Conservation (phyloP, 1,140 invertebrate genomes). For the Meloidogyne hapla region DNA sequence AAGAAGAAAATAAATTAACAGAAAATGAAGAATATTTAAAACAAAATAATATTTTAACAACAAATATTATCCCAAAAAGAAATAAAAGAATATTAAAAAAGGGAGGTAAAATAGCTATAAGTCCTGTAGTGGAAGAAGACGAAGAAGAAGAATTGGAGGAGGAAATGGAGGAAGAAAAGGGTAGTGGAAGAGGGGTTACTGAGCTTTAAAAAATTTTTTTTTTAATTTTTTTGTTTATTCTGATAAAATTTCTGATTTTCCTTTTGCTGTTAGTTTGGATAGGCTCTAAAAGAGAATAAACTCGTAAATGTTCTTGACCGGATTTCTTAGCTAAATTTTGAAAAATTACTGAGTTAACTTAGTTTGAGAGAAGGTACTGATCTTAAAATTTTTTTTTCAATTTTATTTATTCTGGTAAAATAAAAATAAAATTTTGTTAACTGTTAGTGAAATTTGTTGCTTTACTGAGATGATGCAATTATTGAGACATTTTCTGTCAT, state of each 20-base stretch:
- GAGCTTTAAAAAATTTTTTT: background rate
- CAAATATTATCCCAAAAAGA: background rate
- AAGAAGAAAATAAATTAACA: background rate
- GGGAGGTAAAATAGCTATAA: slow-evolving; percentile 16
- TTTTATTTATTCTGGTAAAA: too few species aligned
- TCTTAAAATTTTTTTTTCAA: too few species aligned
- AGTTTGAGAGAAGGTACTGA: too few species aligned
- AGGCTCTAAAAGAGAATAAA: too few species aligned
- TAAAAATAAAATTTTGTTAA: too few species aligned
- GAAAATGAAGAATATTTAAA: background rate
- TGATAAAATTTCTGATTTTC: background rate
- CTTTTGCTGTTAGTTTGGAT: too few species aligned
- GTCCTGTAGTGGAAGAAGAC: slow-evolving; percentile 22
- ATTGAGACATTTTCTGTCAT: too few species aligned
- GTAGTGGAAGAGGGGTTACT: background rate
- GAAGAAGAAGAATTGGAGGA: slow-evolving; percentile 14
- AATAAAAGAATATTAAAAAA: slow-evolving; percentile 1
- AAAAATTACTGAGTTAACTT: too few species aligned
- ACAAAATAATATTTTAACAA: slow-evolving; percentile 16
- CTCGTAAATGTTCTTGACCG: too few species aligned
- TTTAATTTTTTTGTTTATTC: background rate
- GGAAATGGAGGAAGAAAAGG: background rate
- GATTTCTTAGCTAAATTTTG: too few species aligned
- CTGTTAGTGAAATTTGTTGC: too few species aligned
- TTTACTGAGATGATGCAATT: too few species aligned